Percentiles rank a stretch among this genome's conserved stretches.
Evolutionary conservation across 1,140 invertebrate genomes (phyloP).

Genomic region (Aphidius ervi): DNA sequence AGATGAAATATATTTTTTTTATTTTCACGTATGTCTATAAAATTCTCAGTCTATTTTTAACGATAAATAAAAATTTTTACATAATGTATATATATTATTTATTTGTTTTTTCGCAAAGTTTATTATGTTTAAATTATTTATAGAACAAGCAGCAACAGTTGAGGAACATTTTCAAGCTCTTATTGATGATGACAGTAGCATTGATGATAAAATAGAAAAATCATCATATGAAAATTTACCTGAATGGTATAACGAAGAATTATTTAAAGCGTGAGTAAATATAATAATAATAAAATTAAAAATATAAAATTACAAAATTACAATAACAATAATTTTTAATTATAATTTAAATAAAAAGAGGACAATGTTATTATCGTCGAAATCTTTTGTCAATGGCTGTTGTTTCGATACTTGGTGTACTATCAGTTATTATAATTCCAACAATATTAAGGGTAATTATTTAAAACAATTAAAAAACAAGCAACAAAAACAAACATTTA

Average conservation of each 20-base stretch:
- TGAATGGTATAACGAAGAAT: slow-evolving; percentile 34
- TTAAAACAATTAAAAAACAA: not conserved
- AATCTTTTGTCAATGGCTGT: slow-evolving; percentile 58
- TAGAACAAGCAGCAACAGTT: slow-evolving; percentile 31
- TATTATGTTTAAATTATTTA: not conserved
- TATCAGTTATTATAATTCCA: slow-evolving; percentile 62
- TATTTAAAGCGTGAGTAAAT: slow-evolving; percentile 34
- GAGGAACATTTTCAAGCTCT: slow-evolving; percentile 34
- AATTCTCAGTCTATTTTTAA: too few species aligned
- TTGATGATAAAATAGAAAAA: slow-evolving; percentile 15
- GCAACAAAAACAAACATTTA: not conserved
- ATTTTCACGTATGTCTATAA: too few species aligned
- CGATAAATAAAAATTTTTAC: too few species aligned
- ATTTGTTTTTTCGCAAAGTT: too few species aligned
- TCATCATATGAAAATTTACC: slow-evolving; percentile 30
- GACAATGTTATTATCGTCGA: slow-evolving; percentile 59
- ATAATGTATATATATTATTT: too few species aligned
- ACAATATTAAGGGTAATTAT: slow-evolving; percentile 53
- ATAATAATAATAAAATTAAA: not conserved
- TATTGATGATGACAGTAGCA: slow-evolving; percentile 20
- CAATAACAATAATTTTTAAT: too few species aligned
- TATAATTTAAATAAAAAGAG: too few species aligned
- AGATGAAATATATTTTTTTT: too few species aligned
- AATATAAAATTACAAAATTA: too few species aligned
- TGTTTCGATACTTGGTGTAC: slow-evolving; percentile 59